Conservation (phyloP, 1,140 invertebrate genomes). For the Drosophila neocordata region DNA sequence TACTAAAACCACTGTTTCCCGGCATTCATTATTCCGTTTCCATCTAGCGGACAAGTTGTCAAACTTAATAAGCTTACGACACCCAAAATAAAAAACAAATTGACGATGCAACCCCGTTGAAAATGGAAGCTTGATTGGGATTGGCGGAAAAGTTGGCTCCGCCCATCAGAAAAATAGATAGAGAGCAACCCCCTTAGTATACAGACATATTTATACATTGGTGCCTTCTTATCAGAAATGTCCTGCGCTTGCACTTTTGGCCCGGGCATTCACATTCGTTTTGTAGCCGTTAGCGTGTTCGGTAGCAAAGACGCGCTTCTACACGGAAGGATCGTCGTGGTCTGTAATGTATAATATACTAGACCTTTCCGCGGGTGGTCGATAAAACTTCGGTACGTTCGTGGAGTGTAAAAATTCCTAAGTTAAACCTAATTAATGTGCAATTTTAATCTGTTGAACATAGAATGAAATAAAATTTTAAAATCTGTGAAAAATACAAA, state of each 20-base stretch:
- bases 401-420: not conserved
- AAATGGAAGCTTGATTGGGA: slow-evolving; percentile 44
- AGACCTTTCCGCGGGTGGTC: slow-evolving; percentile 7
- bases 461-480: not conserved
- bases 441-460: slow-evolving; percentile 31
- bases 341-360: slow-evolving; percentile 22
- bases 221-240: slow-evolving; percentile 51
- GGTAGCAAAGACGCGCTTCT: slow-evolving; percentile 52
- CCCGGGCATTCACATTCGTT: slow-evolving; percentile 53
- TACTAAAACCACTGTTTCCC: not conserved
- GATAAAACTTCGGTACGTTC: not conserved
- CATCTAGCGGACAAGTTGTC: not conserved
- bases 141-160: slow-evolving; percentile 44
- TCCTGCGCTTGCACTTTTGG: slow-evolving; percentile 53
- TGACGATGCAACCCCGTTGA: slow-evolving; percentile 48
- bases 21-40: slow-evolving; percentile 1
- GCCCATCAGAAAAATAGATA: slow-evolving; percentile 54
- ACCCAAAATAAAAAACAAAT: slow-evolving; percentile 24
- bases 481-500: not conserved
- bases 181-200: slow-evolving; percentile 22
- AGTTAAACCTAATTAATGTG: slow-evolving; percentile 22
- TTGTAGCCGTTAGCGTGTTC: slow-evolving; percentile 47
- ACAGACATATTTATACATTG: slow-evolving; percentile 21
- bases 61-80: slow-evolving; percentile 72
- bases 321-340: slow-evolving; percentile 18